Percentiles rank a stretch among this genome's conserved stretches.
These are phyloP conservation scores for Phodopus roborovskii DNA, from an alignment of 2,113 vertebrate genomes.

Conservation along the genomic window DNA sequence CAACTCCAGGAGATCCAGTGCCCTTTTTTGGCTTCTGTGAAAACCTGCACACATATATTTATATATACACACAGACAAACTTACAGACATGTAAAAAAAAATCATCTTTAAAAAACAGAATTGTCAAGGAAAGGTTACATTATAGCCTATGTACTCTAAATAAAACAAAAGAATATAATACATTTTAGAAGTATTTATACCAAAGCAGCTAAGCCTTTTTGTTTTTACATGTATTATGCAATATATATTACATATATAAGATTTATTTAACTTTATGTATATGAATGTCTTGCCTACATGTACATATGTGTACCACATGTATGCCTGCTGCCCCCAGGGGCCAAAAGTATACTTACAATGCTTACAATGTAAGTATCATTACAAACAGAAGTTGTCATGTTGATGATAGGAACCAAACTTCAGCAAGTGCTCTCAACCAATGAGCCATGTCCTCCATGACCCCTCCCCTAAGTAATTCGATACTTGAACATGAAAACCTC, in stretches of 20 bases:
- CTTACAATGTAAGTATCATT: too few relatives aligned
- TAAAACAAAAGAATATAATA: slow-evolving; percentile 9
- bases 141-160: background rate
- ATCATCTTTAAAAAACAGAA: background rate
- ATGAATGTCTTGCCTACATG: background rate
- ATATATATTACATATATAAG: background rate
- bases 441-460: background rate
- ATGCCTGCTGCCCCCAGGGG: background rate
- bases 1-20: background rate
- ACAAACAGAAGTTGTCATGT: background rate
- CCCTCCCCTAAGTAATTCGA: background rate
- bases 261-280: background rate
- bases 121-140: slow-evolving; percentile 36
- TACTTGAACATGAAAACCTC: background rate
- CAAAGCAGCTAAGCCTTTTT: background rate
- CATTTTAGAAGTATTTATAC: slow-evolving; percentile 27
- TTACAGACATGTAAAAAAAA: background rate
- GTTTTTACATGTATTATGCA: background rate
- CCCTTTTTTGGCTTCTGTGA: background rate
- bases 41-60: too few relatives aligned
- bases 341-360: too few relatives aligned
- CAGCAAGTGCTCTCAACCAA: background rate
- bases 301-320: background rate
- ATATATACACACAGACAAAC: too few relatives aligned
- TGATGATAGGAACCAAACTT: background rate